Evolutionary conservation across 1,140 invertebrate species (phyloP).

Genomic region (Ectropis grisescens): DNA sequence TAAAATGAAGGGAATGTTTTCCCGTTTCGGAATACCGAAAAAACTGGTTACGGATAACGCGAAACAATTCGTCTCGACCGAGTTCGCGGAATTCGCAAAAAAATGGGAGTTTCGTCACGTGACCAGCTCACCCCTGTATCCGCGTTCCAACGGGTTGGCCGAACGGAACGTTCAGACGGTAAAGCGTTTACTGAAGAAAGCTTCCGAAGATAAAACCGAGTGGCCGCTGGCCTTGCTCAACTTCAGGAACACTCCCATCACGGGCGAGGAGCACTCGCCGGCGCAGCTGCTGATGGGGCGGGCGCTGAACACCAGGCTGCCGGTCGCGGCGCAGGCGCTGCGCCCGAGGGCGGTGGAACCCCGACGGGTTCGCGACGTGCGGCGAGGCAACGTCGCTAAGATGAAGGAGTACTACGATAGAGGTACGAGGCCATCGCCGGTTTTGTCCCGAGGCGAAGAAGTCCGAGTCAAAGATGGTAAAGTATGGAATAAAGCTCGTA

Average conservation of each 20-base stretch:
- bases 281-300: conserved; percentile 15
- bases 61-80: conserved; percentile 15
- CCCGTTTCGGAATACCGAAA: background rate
- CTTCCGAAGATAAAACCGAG: conserved; percentile 17
- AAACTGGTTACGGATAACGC: conserved; percentile 10
- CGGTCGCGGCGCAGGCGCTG: conserved; percentile 2
- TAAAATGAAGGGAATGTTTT: background rate
- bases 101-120: conserved; percentile 21
- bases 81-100: conserved; percentile 17
- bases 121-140: conserved; percentile 21
- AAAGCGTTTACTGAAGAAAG: conserved; percentile 22
- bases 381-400: conserved; percentile 3
- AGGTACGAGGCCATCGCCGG: conserved; percentile 1
- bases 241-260: conserved; percentile 17
- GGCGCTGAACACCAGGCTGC: conserved; percentile 9
- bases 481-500: conserved; percentile 4
- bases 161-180: conserved; percentile 19
- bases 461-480: conserved; percentile 4
- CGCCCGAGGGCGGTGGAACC: conserved; percentile 2
- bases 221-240: conserved; percentile 23
- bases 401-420: conserved; percentile 9
- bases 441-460: conserved; percentile 2
- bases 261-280: conserved; percentile 11
- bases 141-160: conserved; percentile 22
- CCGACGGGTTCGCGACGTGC: background rate